A percentile compares a stretch with the other conserved stretches of the same genome.
Conservation (phyloP, 2,113 vertebrate species). For the Collichthys lucidus region DNA sequence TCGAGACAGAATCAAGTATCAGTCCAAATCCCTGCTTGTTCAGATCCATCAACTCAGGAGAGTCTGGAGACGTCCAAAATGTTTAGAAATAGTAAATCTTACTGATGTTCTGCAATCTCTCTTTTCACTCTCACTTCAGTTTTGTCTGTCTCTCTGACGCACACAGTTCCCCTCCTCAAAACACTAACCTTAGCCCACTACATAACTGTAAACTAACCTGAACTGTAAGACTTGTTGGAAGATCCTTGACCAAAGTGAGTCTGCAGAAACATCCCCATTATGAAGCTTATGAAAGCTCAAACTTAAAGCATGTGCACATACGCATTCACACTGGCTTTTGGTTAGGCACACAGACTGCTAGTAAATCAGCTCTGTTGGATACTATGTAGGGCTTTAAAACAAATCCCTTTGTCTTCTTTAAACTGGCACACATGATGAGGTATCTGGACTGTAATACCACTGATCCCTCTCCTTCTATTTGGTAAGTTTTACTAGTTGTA, state of each 20-base stretch:
- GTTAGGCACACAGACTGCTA: conserved; percentile 10
- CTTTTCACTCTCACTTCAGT: not conserved
- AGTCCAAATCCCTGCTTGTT: conserved; percentile 62
- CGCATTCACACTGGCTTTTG: conserved; percentile 25
- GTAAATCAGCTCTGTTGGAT: conserved; percentile 58
- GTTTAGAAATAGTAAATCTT: conserved; percentile 52
- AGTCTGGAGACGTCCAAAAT: conserved; percentile 35
- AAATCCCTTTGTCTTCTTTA: conserved; percentile 53
- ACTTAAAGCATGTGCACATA: not conserved
- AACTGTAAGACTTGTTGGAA: not conserved
- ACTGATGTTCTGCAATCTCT: conserved; percentile 12
- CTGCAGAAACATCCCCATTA: not conserved
- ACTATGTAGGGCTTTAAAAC: conserved; percentile 40
- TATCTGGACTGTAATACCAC: conserved; percentile 39
- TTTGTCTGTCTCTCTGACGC: conserved; percentile 17
- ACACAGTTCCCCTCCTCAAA: not conserved
- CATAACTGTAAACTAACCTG: not conserved
- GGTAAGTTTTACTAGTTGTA: conserved; percentile 21
- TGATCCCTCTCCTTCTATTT: conserved; percentile 13
- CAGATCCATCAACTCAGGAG: conserved; percentile 48
- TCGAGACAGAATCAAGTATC: conserved; percentile 65
- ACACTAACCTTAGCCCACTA: not conserved
- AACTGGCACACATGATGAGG: conserved; percentile 66
- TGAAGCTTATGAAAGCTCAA: not conserved
- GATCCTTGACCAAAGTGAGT: not conserved